Conservation (phyloP, 2,888 invertebrate genomes). For the Sarcophaga subvicina region DNA sequence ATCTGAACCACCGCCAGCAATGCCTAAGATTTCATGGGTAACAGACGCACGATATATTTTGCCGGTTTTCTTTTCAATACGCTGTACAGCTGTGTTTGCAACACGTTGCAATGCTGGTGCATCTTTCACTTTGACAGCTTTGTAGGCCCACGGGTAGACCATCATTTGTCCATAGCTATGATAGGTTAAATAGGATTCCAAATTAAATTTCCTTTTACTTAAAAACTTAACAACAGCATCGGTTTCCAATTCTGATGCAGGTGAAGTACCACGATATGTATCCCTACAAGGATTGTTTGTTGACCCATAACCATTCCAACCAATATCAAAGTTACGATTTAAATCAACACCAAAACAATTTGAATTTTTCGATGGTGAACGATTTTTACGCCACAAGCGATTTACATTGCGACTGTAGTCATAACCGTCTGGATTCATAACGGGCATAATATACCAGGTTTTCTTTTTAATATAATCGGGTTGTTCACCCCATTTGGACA, state of each 20-base stretch:
- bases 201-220: slow-evolving; percentile 82
- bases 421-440: slow-evolving; percentile 93
- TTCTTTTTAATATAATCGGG: slow-evolving; percentile 87
- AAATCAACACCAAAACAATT: slow-evolving; percentile 90
- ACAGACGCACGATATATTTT: slow-evolving; percentile 74
- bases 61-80: slow-evolving; percentile 77
- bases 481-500: slow-evolving; percentile 85
- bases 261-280: slow-evolving; percentile 88
- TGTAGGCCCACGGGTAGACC: slow-evolving; percentile 80
- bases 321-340: slow-evolving; percentile 93
- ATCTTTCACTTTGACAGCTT: slow-evolving; percentile 77
- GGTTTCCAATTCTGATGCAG: slow-evolving; percentile 94
- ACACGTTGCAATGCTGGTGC: slow-evolving; percentile 74
- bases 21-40: slow-evolving; percentile 77
- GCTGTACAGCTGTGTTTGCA: slow-evolving; percentile 75
- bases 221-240: slow-evolving; percentile 84
- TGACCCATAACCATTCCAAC: slow-evolving; percentile 90
- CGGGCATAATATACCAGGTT: slow-evolving; percentile 91
- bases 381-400: slow-evolving; percentile 92
- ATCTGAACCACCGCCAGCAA: slow-evolving; percentile 81
- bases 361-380: slow-evolving; percentile 81
- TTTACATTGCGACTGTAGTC: slow-evolving; percentile 90
- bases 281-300: slow-evolving; percentile 87
- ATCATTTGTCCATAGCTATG: slow-evolving; percentile 86
- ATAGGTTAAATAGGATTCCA: slow-evolving; percentile 88